phyloP scores from a whole-genome alignment of 1,140 invertebrate species.

The Danaus plexippus region DNA sequence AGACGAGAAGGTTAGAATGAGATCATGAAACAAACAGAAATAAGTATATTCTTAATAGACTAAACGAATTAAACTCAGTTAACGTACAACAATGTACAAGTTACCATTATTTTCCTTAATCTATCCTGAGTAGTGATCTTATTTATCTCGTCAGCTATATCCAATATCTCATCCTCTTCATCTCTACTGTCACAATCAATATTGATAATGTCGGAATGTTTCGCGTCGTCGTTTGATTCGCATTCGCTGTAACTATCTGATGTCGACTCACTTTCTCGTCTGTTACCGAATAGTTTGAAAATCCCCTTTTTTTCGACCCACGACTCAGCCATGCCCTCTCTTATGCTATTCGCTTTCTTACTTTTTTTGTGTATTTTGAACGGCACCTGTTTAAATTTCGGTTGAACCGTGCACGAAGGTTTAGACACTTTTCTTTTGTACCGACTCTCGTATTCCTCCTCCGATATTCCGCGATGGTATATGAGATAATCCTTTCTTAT shows the following conservation, averaged over 20 bases:
- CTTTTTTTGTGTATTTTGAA: conserved; percentile 57
- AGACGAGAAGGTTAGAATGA: conserved; percentile 33
- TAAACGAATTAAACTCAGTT: conserved; percentile 2
- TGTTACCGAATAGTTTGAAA: conserved; percentile 57
- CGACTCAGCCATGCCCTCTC: conserved; percentile 47
- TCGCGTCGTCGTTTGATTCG: conserved; percentile 42
- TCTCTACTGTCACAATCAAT: conserved; percentile 22
- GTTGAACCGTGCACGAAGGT: conserved; percentile 34
- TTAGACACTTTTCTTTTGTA: conserved; percentile 43
- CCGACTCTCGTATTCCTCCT: conserved; percentile 58
- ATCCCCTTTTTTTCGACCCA: conserved; percentile 55
- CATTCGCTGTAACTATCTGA: conserved; percentile 65
- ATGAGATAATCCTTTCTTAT: conserved; percentile 61
- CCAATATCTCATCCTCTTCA: conserved; percentile 24
- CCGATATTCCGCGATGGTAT: conserved; percentile 55
- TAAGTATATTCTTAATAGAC: conserved; percentile 2
- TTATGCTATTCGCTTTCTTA: conserved; percentile 38
- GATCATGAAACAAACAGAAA: conserved; percentile 3
- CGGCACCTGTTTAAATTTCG: conserved; percentile 55
- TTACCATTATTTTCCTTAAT: conserved; percentile 26
- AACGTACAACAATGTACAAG: not conserved
- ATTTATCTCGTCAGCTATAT: conserved; percentile 30
- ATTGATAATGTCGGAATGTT: conserved; percentile 18
- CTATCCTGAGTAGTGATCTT: conserved; percentile 26
- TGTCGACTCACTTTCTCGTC: conserved; percentile 48